Percentiles rank a stretch among this genome's conserved stretches.
These are phyloP conservation scores for Lucinisca nassula DNA, from an alignment of 2,888 invertebrate species.

Conservation along the genomic window DNA sequence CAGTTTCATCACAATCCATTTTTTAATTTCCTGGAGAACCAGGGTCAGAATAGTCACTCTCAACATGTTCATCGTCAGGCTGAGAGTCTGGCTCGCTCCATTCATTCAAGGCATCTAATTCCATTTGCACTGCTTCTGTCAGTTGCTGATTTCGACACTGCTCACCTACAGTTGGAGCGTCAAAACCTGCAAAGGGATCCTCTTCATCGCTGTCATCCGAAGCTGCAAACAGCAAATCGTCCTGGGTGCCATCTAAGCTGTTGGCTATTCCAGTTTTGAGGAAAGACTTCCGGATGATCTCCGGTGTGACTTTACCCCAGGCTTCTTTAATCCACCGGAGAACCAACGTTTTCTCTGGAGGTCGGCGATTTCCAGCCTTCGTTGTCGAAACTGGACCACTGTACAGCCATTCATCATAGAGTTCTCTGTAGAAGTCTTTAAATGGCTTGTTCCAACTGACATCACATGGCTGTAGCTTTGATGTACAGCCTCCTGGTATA, in stretches of 20 bases:
- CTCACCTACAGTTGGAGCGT: neutral
- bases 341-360: too few species aligned
- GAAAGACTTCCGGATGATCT: too few species aligned
- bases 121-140: neutral
- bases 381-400: too few species aligned
- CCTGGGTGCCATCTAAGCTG: neutral
- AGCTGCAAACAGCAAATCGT: neutral
- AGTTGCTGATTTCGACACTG: neutral
- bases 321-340: too few species aligned
- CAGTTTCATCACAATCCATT: neutral
- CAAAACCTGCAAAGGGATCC: neutral
- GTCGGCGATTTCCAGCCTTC: too few species aligned
- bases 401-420: too few species aligned
- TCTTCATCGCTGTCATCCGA: neutral
- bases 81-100: neutral
- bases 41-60: neutral
- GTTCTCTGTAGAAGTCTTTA: too few species aligned
- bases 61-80: neutral
- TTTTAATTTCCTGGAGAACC: neutral
- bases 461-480: neutral
- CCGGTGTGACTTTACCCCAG: too few species aligned
- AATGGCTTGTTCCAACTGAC: conserved; percentile 17
- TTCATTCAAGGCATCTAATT: neutral
- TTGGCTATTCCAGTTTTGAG: too few species aligned
- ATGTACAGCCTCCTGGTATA: conserved; percentile 4